Base-by-base conservation (phyloP, 2,888 invertebrate species). In the Hypercompe scribonia region DNA sequence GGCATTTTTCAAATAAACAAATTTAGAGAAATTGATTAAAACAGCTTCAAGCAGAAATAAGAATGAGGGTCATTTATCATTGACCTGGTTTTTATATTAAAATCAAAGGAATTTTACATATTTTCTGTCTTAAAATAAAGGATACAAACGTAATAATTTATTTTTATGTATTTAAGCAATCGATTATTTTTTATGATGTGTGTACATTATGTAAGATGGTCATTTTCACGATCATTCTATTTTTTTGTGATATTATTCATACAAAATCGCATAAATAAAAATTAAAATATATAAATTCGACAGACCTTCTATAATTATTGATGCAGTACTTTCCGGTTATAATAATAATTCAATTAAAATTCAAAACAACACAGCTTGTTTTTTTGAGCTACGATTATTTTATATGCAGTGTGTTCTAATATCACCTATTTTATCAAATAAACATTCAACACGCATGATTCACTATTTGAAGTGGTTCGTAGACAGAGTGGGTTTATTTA, bases 371-470 rank as follows among this genome's bases (percentile, higher is more conserved):
- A 54, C 54, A n/a, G 11, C 54, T 13, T 54, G 54, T 11, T 54
- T 54, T 50, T 24, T n/a, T n/a, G n/a, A 54, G 54, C n/a, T 54
- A 54, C 54, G 54, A 54, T 54, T n/a, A n/a, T 54, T 54, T 24
- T 11, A 54, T n/a, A n/a, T n/a, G 54, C 8, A n/a, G n/a, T 54
- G n/a, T n/a, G 54, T 54, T 54, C 54, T 54, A n/a, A 8, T 8
- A 54, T 54, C 54, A 54, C 54, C 24, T 54, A 54, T n/a, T 54
- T n/a, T 54, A 54, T 54, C 54, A 54, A 54, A n/a, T n/a, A 54
- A n/a, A 54, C 24, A 54, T n/a, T n/a, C n/a, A 2, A 0, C 1
- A 3, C 10, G n/a, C 18, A 46, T 10, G 3, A 54, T n/a, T n/a
- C 28, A 54, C n/a, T 54, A 54, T n/a, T 54, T 54, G 0, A n/a